Evolutionary conservation across 2,888 invertebrate species (phyloP), one percentile per base, ranked within the genome.

Genomic region (Sthenelais limicola): DNA sequence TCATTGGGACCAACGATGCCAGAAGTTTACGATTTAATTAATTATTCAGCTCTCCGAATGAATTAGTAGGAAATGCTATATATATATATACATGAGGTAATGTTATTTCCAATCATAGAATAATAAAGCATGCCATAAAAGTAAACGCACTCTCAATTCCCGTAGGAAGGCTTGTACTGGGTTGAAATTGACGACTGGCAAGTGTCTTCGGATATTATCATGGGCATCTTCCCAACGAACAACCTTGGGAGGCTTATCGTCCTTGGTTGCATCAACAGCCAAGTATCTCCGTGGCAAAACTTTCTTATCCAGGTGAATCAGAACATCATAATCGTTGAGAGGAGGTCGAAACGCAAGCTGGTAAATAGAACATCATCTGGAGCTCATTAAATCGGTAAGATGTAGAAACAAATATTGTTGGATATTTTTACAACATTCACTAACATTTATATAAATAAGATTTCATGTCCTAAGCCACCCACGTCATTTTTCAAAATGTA

Each of bases 171-270:
- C 88, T 71, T 91, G 87, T 0, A 94, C 91, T 0, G 94, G 94
- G 88, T 96, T 91, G 84, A 94, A 94, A 78, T 92, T 92, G 0
- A 93, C 91, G 0, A 94, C 90, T 0, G 96, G 96, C 79, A 93
- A 28, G 32, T 24, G 18, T 12, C 30, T 51, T 9, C 35, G 24
- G 26, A n/a, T 24, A 28, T 51, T 52, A 1, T 9, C 26, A n/a
- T 15, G 1, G 47, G 67, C 68, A 30, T 51, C 15, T 15, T 68
- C 68, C 12, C 12, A 15, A 3, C 51, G 32, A 24, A 49, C 24
- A 24, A 21, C 32, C 3, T 24, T 24, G 18, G 51, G 51, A 18
- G 51, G 4, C 12, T 5, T 21, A 35, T 62, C 43, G 47, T 21
- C n/a, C 7, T 33, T 21, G n/a, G 51, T 71, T 49, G 78, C 68